Evolutionary conservation across 2,113 vertebrate genomes (phyloP).

Genomic region (Lichenostomus cassidix): DNA sequence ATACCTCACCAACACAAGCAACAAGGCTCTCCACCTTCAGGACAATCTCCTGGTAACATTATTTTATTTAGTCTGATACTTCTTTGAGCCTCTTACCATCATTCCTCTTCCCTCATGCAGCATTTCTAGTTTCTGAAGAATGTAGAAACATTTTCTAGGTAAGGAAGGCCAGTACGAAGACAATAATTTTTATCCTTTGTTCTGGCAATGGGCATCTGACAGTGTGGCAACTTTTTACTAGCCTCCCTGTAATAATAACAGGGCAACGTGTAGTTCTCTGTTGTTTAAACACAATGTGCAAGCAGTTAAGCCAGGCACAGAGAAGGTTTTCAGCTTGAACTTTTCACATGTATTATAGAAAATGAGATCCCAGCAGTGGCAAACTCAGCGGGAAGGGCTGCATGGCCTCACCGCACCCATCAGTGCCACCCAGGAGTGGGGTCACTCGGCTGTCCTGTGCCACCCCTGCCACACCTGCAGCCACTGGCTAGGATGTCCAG

Average conservation of each 20-base stretch:
- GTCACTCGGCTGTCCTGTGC: neutral
- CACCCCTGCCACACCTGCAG: rapidly evolving
- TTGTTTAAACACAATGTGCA: neutral
- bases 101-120: neutral
- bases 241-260: neutral
- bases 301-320: neutral
- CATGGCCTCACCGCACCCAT: neutral
- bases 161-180: neutral
- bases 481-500: rapidly evolving
- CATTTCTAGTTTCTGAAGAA: neutral
- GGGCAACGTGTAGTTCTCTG: rapidly evolving
- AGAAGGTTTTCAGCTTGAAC: neutral
- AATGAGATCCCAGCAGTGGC: neutral
- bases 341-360: neutral
- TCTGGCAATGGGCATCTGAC: neutral
- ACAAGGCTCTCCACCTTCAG: neutral
- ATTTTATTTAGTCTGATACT: neutral
- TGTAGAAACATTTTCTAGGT: neutral
- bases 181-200: neutral
- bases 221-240: neutral
- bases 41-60: neutral
- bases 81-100: neutral
- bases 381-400: neutral
- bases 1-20: neutral
- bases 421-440: neutral